phyloP scores from a whole-genome alignment of 2,797 vertebrate species.

The Syngnathus acus region DNA sequence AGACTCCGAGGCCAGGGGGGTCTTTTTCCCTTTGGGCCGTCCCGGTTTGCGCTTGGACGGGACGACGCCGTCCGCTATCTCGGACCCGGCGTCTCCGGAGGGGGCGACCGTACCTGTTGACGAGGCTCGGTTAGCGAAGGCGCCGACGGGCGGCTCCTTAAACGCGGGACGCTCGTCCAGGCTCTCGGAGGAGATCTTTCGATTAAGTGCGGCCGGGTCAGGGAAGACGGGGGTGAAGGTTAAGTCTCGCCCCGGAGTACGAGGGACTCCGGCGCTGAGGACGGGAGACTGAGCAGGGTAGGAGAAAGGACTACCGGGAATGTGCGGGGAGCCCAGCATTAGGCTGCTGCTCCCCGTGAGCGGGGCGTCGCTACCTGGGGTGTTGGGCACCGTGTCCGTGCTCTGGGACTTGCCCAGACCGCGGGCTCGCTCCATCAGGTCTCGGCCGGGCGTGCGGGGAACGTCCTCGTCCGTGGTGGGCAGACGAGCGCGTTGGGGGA shows the following conservation, averaged over 20 bases:
- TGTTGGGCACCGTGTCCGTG: constrained; percentile 82
- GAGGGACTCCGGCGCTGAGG: constrained; percentile 82
- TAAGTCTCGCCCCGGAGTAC: constrained; percentile 92
- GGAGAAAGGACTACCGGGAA: constrained; percentile 90
- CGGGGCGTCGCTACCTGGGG: constrained; percentile 82
- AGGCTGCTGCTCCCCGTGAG: constrained; percentile 81
- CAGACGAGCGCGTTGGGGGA: constrained; percentile 66
- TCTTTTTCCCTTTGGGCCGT: constrained; percentile 73
- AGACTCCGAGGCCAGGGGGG: constrained; percentile 60
- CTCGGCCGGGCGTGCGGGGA: constrained; percentile 84
- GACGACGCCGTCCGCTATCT: constrained; percentile 66
- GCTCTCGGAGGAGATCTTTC: constrained; percentile 81
- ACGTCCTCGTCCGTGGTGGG: constrained; percentile 81
- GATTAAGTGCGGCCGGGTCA: constrained; percentile 77
- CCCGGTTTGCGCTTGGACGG: constrained; percentile 80
- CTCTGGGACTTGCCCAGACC: constrained; percentile 85
- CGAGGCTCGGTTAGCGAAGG: constrained; percentile 64
- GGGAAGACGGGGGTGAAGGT: constrained; percentile 92
- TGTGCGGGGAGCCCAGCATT: constrained; percentile 83
- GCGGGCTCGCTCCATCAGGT: constrained; percentile 75
- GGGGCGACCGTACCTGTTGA: constrained; percentile 57
- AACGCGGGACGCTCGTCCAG: constrained; percentile 73
- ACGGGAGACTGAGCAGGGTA: constrained; percentile 92
- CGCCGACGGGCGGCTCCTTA: constrained; percentile 76
- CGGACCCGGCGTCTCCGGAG: constrained; percentile 51